Base-by-base conservation (phyloP, 2,113 vertebrate species). In the Empidonax traillii region DNA sequence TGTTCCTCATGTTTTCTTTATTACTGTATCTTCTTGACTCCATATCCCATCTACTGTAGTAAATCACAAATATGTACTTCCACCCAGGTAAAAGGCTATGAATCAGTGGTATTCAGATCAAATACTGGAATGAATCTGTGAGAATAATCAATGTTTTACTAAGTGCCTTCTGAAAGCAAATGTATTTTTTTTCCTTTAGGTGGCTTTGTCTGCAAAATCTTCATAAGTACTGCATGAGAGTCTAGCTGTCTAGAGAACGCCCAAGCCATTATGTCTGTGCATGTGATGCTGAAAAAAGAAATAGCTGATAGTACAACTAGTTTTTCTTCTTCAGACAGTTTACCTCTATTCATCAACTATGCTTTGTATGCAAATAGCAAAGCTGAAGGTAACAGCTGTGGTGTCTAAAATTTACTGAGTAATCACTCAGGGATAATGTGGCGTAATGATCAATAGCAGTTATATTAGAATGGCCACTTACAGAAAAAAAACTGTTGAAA, bases 401-500 rank as follows among this genome's bases (percentile, higher is more conserved):
- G 49, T 75, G 14, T 49, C 31, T 52, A 66, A 95, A 74, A 66
- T 69, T 93, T 58, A 83, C 63, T 76, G 59, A 62, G 31, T 91
- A 95, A 93, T 94, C 37, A 86, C 52, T 87, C 68, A 93, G 6
- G 88, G 59, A 89, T 47, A 90, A 46, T 69, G 58, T 90, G 83
- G 93, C 10, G 12, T 41, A 68, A 27, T 76, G 49, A 95, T 94
- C 85, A 93, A 87, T 77, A 41, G 6, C 77, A 90, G 71, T 93
- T 90, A 88, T 9, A 75, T 88, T 78, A 84, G n/a, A 96, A 90
- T 87, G 72, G 43, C 24, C 74, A 66, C 69, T 95, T 94, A 85
- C 17, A 95, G 55, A 72, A 85, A 97, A 96, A 96, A 88, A 85
- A 92, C 22, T 43, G 47, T 87, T 89, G 68, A 71, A 95, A 95